These are phyloP conservation scores for Idris sp. DNA, from an alignment of 1,140 invertebrate species.

Conservation along the genomic window DNA sequence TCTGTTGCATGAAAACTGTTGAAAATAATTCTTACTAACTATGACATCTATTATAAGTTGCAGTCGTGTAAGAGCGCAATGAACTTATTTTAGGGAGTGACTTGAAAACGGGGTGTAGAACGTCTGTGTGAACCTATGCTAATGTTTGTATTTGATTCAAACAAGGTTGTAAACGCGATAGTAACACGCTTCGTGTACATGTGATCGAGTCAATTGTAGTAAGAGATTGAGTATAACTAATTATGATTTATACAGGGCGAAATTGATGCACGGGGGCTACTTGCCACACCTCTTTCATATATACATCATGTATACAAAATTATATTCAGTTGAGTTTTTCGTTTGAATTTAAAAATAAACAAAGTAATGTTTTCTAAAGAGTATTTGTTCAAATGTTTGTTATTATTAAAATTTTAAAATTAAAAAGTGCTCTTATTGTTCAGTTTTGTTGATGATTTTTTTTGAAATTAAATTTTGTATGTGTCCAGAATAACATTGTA, in stretches of 20 bases:
- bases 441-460: too few species aligned
- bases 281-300: conserved; percentile 56
- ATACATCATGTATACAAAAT: too few species aligned
- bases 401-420: too few species aligned
- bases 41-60: conserved; percentile 33
- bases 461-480: conserved; percentile 31
- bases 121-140: conserved; percentile 19
- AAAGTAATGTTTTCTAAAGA: too few species aligned
- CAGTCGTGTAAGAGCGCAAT: conserved; percentile 42
- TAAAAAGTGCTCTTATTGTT: too few species aligned
- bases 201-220: conserved; percentile 26
- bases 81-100: conserved; percentile 47
- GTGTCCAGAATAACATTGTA: conserved; percentile 40
- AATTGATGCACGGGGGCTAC: conserved; percentile 48
- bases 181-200: neutral
- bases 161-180: neutral
- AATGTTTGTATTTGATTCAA: conserved; percentile 28
- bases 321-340: too few species aligned
- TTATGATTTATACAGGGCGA: conserved; percentile 57
- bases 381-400: too few species aligned
- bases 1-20: too few species aligned
- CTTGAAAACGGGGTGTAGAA: conserved; percentile 26
- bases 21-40: neutral
- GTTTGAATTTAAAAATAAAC: too few species aligned
- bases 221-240: conserved; percentile 37